Base-by-base conservation (phyloP, 2,888 invertebrate species). In the Pasiphila rectangulata region DNA sequence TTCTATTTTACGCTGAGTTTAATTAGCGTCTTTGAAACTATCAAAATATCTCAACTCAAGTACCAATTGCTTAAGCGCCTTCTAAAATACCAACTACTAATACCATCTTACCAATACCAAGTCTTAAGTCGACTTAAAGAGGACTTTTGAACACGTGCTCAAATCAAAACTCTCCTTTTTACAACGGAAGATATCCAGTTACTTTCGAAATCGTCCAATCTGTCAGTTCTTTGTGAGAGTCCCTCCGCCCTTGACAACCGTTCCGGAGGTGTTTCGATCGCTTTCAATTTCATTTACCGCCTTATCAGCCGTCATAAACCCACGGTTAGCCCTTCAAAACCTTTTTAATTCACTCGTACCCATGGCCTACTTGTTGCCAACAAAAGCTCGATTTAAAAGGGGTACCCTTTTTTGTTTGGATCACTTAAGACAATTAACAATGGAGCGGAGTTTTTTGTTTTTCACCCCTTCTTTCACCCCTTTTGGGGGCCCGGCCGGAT, bases 401-500 rank as follows among this genome's bases (percentile, higher is more conserved):
- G 59, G 64, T 62, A 59, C 64, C 65, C 58, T 68, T 73, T 75
- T 75, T 68, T 62, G 60, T 70, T 62, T 64, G 59, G 59, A 69
- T 62, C 79, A 74, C 76, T 78, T 75, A 75, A 76, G 75, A 81
- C 79, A 79, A 81, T 80, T 78, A 77, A 73, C 62, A 32, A 32
- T 32, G 17, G 32, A 17, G 9, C 59, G 10, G 63, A 39, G 60
- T 62, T 75, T 73, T 65, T 75, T 72, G 68, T 63, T 65, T 64
- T 17, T 17, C 21, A 5, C 21, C 21, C 21, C 7, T 21, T 21
- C 13, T 48, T 53, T 17, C 19, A 21, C 35, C 40, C 30, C 21
- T 32, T 49, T 45, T 25, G 20, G 50, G 45, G 50, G 37, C 32
- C 45, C 45, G 50, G 41, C 29, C 43, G 48, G 32, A 9, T 4